These are phyloP conservation scores for Narcine bancroftii DNA, from an alignment of 2,113 vertebrate species.

Conservation along the genomic window DNA sequence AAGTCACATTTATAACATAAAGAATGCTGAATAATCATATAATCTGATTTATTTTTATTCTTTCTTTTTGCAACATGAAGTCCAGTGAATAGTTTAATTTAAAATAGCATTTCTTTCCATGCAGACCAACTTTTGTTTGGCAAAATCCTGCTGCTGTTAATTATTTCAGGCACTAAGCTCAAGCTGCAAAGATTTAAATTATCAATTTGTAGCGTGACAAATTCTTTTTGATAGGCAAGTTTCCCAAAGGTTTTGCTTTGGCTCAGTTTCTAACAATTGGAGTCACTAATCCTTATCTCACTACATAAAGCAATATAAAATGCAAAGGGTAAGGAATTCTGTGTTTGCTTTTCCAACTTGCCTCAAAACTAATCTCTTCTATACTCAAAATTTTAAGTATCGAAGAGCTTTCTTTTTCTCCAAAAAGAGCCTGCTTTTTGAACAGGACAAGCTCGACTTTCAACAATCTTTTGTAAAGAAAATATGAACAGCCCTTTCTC, in stretches of 20 bases:
- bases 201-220: neutral
- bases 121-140: neutral
- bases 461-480: neutral
- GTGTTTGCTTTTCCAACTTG: neutral
- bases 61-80: neutral
- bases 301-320: neutral
- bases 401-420: neutral
- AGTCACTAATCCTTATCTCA: conserved; percentile 3
- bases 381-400: neutral
- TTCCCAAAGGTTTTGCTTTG: neutral
- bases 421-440: neutral
- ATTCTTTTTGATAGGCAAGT: neutral
- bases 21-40: neutral
- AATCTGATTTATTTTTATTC: neutral
- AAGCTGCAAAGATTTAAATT: neutral
- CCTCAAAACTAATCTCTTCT: neutral
- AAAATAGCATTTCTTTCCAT: neutral
- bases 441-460: neutral
- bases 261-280: neutral
- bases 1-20: neutral
- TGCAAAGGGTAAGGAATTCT: neutral
- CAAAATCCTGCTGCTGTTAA: neutral
- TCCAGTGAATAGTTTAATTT: neutral
- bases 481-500: neutral
- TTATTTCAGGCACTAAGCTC: neutral